Base-by-base conservation (phyloP, 2,113 vertebrate genomes). In the Oncorhynchus nerka region DNA sequence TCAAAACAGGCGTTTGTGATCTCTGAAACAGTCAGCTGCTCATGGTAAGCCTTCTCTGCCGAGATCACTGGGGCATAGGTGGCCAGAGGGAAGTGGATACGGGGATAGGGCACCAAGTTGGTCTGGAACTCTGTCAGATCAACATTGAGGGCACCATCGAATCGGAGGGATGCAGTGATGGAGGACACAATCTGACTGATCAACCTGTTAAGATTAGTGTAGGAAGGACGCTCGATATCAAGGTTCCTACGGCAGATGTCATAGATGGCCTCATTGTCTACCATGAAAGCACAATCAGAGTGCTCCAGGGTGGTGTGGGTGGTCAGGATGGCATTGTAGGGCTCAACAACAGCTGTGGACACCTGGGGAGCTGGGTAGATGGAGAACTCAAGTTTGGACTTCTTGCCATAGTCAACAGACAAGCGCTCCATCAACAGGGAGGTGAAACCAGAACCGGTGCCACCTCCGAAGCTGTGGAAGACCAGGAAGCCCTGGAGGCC, bases 361-460 rank as follows among this genome's bases (percentile, higher is more conserved):
- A 90, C 90, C 74, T 91, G 91, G 65, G 89, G 90, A 68, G 96
- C 96, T 0, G 96, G 97, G 78, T 97, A 97, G 88, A 97, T 94
- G 75, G 96, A 95, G 85, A 97, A 97, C 85, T 97, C 96, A 9
- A 97, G 91, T 84, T 97, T 97, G 86, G 96, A 96, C 81, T 97
- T 97, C 90, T 96, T 97, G 73, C 96, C 95, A 0, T 96, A 98
- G 71, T 97, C 96, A 0, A 96, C 85, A 5, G 97, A 99, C 72
- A 99, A 94, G 34, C 94, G 95, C 76, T 98, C 96, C 97, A 98
- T 97, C 84, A 98, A 90, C 74, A 98, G 87, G 77, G 97, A 97
- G 80, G 92, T 93, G 89, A 93, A 92, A 81, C 92, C 92, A 49
- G 92, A 93, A 62, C 92, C 92, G 11, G 92, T 91, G 70, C 89